Conservation (phyloP, 2,113 vertebrate species). For the Myotis lucifugus region DNA sequence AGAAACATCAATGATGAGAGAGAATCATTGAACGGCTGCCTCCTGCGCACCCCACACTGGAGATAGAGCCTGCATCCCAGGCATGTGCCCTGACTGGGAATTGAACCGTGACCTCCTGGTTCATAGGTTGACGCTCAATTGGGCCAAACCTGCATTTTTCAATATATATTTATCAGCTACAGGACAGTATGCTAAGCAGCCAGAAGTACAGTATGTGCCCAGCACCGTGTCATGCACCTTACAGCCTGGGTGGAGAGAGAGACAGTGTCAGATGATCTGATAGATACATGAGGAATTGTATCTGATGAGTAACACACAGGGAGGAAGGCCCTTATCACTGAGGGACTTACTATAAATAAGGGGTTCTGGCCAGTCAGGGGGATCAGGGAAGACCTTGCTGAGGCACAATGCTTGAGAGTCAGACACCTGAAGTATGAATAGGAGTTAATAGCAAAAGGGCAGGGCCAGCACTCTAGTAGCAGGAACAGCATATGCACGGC, state of each 20-base stretch:
- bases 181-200: not conserved
- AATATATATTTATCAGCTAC: not conserved
- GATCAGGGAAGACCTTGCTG: not conserved
- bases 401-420: not conserved
- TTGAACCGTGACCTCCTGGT: too few relatives aligned
- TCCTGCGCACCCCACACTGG: too few relatives aligned
- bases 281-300: not conserved
- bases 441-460: not conserved
- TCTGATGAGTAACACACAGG: not conserved
- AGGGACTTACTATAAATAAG: not conserved
- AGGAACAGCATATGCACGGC: not conserved
- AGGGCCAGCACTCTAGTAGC: not conserved
- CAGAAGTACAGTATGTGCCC: not conserved
- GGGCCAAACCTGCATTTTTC: not conserved
- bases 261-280: not conserved
- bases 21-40: too few relatives aligned
- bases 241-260: not conserved
- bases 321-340: not conserved
- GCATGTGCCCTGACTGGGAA: too few relatives aligned
- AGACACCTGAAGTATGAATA: not conserved
- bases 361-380: not conserved
- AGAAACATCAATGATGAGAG: too few relatives aligned
- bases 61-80: too few relatives aligned
- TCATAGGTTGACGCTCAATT: too few relatives aligned
- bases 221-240: not conserved